Evolutionary conservation across 1,140 invertebrate genomes (phyloP), one percentile per base, ranked within the genome.

Genomic region (Drosophila kurseongensis): DNA sequence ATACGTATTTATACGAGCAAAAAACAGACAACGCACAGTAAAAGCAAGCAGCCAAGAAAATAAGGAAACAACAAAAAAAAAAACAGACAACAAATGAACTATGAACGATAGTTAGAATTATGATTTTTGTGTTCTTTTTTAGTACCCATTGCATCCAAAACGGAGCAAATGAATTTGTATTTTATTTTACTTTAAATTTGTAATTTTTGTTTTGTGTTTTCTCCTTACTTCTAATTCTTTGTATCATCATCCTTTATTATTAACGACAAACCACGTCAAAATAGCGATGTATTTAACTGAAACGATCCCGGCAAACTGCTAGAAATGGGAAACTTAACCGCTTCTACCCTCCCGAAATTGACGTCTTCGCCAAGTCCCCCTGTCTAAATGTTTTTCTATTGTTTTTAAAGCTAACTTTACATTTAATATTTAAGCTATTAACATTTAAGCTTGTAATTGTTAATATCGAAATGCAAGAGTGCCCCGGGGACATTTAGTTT

Each of bases 391-490:
- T 75, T 72, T 52, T 63, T 67, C 56, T 66, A 41, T 59, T 78
- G 56, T 60, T 79, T 73, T 73, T 63, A 59, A 67, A 69, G 78
- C 71, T 82, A 86, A 86, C 83, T 86, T 79, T 83, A 88, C 40
- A 73, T 54, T 72, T 88, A 74, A 80, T 75, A 67, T 80, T 88
- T 89, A 88, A 89, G 83, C 83, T 63, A 88, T 88, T 89, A 88
- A 89, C 83, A 83, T 83, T 65, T 89, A 88, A 88, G 83, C 84
- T 89, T 88, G 52, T 86, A 79, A 66, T 72, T 88, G 75, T 79
- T 81, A 81, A 75, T 73, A 65, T 72, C 23, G 58, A 51, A 75
- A 62, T 42, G 65, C 55, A 23, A 75, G 58, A 48, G 61, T 47
- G 45, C 47, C 38, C 38, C 48, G 6, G 55, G 40, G 14, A 57